These are phyloP conservation scores for Diorhabda elongata DNA, from an alignment of 1,140 invertebrate genomes.

Conservation along the genomic window DNA sequence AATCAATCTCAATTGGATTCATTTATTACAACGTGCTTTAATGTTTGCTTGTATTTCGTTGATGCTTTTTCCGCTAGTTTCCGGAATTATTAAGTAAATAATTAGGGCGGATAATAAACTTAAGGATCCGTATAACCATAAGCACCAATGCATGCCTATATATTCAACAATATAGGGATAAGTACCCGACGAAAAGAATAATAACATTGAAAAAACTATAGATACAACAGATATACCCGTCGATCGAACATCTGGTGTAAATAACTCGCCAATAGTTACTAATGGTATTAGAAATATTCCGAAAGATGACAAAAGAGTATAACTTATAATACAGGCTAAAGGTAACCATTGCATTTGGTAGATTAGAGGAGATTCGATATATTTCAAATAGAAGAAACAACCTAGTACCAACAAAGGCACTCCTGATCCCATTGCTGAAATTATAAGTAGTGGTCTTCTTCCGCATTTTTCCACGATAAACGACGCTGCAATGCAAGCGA, in stretches of 20 bases:
- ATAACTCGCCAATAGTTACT: constrained; percentile 81
- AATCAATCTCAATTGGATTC: not conserved
- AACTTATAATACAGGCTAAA: constrained; percentile 60
- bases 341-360: constrained; percentile 59
- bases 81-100: constrained; percentile 7
- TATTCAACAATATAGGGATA: constrained; percentile 1
- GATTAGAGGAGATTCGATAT: constrained; percentile 48
- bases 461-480: constrained; percentile 62
- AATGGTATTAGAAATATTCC: constrained; percentile 81
- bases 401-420: constrained; percentile 51
- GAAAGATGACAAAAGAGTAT: constrained; percentile 64
- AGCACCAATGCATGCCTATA: constrained; percentile 7
- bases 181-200: not conserved
- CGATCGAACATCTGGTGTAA: constrained; percentile 71
- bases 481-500: constrained; percentile 62
- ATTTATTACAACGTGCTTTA: not conserved
- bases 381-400: constrained; percentile 58
- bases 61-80: constrained; percentile 11
- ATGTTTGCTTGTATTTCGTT: constrained; percentile 4
- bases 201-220: not conserved
- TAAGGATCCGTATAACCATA: not conserved
- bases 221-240: constrained; percentile 65
- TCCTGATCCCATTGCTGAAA: constrained; percentile 63
- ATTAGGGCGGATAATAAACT: not conserved
- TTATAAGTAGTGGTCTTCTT: constrained; percentile 65